Base-by-base conservation (phyloP, 2,113 vertebrate species). In the Cyphomyrus discorhynchus region DNA sequence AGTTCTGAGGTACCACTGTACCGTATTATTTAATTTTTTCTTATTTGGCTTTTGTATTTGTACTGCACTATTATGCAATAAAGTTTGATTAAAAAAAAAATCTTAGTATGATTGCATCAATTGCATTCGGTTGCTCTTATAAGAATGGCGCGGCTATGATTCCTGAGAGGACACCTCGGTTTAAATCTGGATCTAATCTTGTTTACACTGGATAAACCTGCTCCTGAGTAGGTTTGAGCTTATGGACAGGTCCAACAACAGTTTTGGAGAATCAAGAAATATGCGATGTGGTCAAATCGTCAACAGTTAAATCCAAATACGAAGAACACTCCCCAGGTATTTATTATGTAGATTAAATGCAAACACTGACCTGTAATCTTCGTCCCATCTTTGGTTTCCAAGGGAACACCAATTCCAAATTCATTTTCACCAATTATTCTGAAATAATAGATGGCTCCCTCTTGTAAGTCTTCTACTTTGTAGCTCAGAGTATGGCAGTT, bases 371-470 rank as follows among this genome's bases (percentile, higher is more conserved):
- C 98, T 98, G 98, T 99, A 93, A 99, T 98, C 96, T 98, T 99
- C 88, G 97, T 97, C 93, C 97, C 98, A 89, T 97, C 96, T 92
- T 97, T 98, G 13, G 96, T 98, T 92, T 99, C 98, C 88, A 95
- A 95, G 87, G 98, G 96, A 27, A 96, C 94, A 77, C 98, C 98
- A 90, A 98, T 88, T 89, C 98, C 98, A 93, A 97, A 96, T 46
- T 99, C 98, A 92, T 99, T 99, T 95, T 99, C 98, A 95, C 97
- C 98, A 83, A 96, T 94, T 47, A 99, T 95, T 93, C 98, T 96
- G 92, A 99, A 98, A 94, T 98, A 99, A 94, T 99, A 99, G 91
- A 97, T 94, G 31, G 96, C 97, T 86, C 98, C 97, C 93, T 99
- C 98, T 95, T 98, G 98, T 90, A 99, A 93, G 91, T 95, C 95